Evolutionary conservation across 2,888 invertebrate species (phyloP).

Genomic region (Acrobasis repandana): DNA sequence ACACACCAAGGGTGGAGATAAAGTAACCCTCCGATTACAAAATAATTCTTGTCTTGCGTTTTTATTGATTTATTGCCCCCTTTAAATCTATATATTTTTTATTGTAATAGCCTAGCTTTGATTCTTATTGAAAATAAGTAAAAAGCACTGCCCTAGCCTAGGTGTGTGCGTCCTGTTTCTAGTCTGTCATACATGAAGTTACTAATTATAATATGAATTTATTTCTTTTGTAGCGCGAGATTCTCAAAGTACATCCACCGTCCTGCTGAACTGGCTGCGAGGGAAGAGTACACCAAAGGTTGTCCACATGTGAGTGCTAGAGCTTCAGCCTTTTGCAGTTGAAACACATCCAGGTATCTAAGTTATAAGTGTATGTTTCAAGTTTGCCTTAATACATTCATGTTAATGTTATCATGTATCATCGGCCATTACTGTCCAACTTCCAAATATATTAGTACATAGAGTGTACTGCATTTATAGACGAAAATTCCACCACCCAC

Average conservation of each 20-base stretch:
- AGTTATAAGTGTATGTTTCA: not conserved
- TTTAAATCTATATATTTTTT: no score
- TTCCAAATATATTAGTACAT: conserved; percentile 24
- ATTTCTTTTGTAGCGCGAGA: conserved; percentile 85
- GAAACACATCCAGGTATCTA: not conserved
- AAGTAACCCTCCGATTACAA: no score
- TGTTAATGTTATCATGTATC: not conserved
- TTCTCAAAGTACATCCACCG: conserved; percentile 90
- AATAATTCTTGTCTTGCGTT: no score
- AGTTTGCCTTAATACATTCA: not conserved
- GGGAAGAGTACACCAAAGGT: conserved; percentile 88
- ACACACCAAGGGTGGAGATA: no score
- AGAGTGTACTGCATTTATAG: conserved; percentile 47
- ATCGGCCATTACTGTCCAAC: conserved; percentile 32
- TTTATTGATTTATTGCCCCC: no score
- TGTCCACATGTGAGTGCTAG: conserved; percentile 69
- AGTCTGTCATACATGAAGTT: not conserved
- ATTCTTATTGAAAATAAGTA: no score
- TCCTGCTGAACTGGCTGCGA: conserved; percentile 91
- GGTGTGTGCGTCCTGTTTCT: no score
- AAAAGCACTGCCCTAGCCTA: no score
- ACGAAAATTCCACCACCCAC: conserved; percentile 50
- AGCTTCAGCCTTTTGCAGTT: not conserved
- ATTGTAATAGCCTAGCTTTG: no score
- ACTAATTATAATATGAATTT: not conserved